Evolutionary conservation across 2,113 vertebrate genomes (phyloP).

Genomic region (Chiloscyllium plagiosum): DNA sequence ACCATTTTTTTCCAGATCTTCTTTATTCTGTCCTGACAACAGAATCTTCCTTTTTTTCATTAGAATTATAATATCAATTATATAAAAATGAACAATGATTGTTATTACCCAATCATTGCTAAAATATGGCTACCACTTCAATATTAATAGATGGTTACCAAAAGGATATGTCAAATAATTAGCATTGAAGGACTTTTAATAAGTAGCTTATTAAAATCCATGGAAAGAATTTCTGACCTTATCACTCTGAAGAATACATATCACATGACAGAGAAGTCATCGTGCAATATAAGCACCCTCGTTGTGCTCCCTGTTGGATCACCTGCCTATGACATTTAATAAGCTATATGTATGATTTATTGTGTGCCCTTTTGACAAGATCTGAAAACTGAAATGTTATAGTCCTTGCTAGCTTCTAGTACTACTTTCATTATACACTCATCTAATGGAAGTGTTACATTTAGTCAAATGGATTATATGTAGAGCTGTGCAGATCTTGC

Average conservation of each 20-base stretch:
- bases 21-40: background rate
- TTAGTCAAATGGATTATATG: slow-evolving; percentile 62
- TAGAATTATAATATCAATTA: slow-evolving; percentile 31
- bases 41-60: slow-evolving; percentile 9
- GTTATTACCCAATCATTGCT: slow-evolving; percentile 35
- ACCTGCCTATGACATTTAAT: slow-evolving; percentile 57
- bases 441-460: slow-evolving; percentile 58
- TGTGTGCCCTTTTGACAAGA: slow-evolving; percentile 58
- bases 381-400: slow-evolving; percentile 54
- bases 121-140: slow-evolving; percentile 36
- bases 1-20: background rate
- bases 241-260: slow-evolving; percentile 56
- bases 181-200: slow-evolving; percentile 66
- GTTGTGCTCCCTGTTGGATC: slow-evolving; percentile 60
- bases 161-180: slow-evolving; percentile 68
- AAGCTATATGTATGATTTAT: slow-evolving; percentile 62
- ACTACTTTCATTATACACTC: slow-evolving; percentile 62
- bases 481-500: slow-evolving; percentile 54
- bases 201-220: slow-evolving; percentile 84
- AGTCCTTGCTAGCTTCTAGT: slow-evolving; percentile 47
- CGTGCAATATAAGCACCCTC: slow-evolving; percentile 59
- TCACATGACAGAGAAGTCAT: slow-evolving; percentile 60
- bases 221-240: slow-evolving; percentile 65
- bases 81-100: slow-evolving; percentile 36
- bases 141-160: slow-evolving; percentile 34